Evolutionary conservation across 2,113 vertebrate genomes (phyloP).

Genomic region (Poeciliopsis occidentalis): DNA sequence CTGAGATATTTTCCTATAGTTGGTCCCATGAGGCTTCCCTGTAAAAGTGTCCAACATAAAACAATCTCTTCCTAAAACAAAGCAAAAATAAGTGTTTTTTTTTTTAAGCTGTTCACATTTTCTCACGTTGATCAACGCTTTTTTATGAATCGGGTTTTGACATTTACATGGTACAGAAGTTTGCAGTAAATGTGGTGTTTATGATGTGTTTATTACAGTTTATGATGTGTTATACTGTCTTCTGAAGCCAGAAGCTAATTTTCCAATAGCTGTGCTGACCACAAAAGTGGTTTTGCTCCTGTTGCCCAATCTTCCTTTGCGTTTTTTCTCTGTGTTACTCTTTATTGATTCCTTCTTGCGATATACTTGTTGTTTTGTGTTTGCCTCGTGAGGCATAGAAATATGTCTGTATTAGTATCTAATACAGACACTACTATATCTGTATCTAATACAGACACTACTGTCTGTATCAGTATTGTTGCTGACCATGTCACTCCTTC

Average conservation of each 20-base stretch:
- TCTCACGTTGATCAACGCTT: not conserved
- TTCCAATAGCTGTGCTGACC: not conserved
- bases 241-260: slow-evolving; percentile 13
- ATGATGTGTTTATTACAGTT: slow-evolving; percentile 32
- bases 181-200: slow-evolving; percentile 7
- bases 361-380: not conserved
- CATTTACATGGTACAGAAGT: not conserved
- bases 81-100: no score
- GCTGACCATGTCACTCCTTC: not conserved
- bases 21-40: no score
- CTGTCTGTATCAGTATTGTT: not conserved
- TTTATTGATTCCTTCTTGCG: not conserved
- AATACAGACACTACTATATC: no score
- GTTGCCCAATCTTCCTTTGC: not conserved
- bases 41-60: no score
- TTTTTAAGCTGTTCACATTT: not conserved
- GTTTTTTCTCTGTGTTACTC: not conserved
- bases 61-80: no score
- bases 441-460: no score
- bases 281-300: slow-evolving; percentile 1
- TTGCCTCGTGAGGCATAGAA: not conserved
- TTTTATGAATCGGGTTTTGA: not conserved
- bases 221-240: slow-evolving; percentile 16
- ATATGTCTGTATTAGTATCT: not conserved
- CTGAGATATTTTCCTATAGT: no score